A percentile compares a stretch with the other conserved stretches of the same genome.
phyloP scores from a whole-genome alignment of 2,888 invertebrate genomes.

The Dinocampus coccinellae region DNA sequence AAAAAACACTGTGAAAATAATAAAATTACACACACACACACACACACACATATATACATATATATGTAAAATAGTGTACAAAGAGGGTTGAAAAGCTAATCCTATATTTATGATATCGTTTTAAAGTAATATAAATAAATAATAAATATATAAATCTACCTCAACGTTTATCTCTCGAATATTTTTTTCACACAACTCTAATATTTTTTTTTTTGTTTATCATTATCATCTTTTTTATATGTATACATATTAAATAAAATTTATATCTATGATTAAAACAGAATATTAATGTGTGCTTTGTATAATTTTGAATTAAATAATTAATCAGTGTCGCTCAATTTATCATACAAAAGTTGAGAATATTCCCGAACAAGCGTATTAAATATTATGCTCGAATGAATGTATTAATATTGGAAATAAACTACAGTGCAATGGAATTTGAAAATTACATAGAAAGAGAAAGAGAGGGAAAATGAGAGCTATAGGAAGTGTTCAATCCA shows the following conservation, averaged over 20 bases:
- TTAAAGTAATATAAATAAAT: neutral
- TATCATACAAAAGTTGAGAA: neutral
- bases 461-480: neutral
- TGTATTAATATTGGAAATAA: neutral
- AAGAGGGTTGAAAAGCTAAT: neutral
- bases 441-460: neutral
- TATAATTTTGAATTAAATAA: neutral
- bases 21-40: too few species aligned
- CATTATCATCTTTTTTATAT: too few species aligned
- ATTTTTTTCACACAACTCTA: too few species aligned
- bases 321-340: neutral
- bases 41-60: neutral
- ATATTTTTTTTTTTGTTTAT: too few species aligned
- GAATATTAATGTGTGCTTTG: too few species aligned
- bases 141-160: neutral
- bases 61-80: neutral
- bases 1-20: neutral
- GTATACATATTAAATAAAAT: too few species aligned
- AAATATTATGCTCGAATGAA: neutral
- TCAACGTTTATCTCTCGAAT: neutral
- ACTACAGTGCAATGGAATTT: neutral
- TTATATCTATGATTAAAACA: too few species aligned
- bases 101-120: neutral
- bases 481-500: conserved; percentile 21
- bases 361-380: neutral